Percentiles rank a stretch among this genome's conserved stretches.
Conservation (phyloP, 1,140 invertebrate species). For the Musca vetustissima region DNA sequence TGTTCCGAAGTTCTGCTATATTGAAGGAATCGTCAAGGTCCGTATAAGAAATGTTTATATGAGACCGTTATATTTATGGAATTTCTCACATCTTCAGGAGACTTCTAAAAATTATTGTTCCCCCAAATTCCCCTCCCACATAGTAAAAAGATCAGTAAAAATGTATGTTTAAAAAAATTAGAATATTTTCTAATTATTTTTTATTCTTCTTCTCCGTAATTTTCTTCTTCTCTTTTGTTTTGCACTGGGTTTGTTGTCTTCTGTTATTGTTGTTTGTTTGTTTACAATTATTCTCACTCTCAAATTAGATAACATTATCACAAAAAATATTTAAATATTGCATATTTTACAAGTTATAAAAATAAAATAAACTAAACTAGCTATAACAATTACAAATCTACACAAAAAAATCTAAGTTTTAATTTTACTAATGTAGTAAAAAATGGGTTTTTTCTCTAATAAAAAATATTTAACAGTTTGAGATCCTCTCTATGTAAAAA, state of each 20-base stretch:
- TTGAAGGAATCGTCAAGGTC: no score
- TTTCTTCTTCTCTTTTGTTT: constrained; percentile 5
- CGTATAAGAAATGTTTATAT: no score
- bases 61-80: no score
- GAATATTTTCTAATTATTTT: not conserved
- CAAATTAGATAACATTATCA: constrained; percentile 14
- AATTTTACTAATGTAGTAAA: not conserved
- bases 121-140: no score
- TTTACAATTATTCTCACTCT: not conserved
- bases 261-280: not conserved
- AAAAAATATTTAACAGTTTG: constrained; percentile 1
- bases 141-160: constrained; percentile 6
- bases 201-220: not conserved
- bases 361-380: not conserved
- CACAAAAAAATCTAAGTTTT: no score
- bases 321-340: constrained; percentile 13
- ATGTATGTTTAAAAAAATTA: not conserved
- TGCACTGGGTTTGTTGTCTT: constrained; percentile 1
- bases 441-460: not conserved
- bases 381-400: not conserved
- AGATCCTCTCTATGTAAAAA: not conserved
- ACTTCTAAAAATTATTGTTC: no score
- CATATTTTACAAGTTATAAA: constrained; percentile 8
- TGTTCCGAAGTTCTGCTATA: no score
- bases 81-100: no score